Percentiles rank a stretch among this genome's conserved stretches.
Conservation (phyloP, 2,888 invertebrate species). For the Dicyrtomina minuta region DNA sequence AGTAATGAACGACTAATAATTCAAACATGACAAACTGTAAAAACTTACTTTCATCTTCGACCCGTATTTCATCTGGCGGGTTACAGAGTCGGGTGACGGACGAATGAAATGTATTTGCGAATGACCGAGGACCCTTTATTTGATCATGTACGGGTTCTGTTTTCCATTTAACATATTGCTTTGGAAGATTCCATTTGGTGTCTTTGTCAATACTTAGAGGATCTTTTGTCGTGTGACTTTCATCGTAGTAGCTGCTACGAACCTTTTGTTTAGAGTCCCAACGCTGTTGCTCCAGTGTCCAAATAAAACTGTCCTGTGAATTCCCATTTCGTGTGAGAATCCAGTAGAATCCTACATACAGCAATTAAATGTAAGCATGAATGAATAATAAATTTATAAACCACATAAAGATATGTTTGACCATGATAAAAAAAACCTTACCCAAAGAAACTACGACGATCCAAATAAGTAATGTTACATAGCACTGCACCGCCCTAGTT, state of each 20-base stretch:
- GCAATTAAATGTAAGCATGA: neutral
- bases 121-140: too few species aligned
- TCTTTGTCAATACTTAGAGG: neutral
- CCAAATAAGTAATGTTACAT: conserved; percentile 51
- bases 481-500: conserved; percentile 43
- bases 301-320: conserved; percentile 8
- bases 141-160: neutral
- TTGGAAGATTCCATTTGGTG: neutral
- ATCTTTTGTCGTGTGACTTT: neutral
- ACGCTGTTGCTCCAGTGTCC: conserved; percentile 20
- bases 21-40: too few species aligned
- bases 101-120: too few species aligned
- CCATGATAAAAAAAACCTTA: conserved; percentile 25
- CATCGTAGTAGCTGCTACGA: neutral
- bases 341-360: conserved; percentile 48
- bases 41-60: conserved; percentile 72
- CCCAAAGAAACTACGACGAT: conserved; percentile 51
- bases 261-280: neutral
- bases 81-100: conserved; percentile 63
- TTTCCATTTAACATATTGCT: neutral
- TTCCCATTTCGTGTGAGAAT: conserved; percentile 35
- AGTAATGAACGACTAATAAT: too few species aligned
- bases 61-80: conserved; percentile 68
- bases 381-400: neutral
- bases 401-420: neutral